Evolutionary conservation across 2,113 vertebrate species (phyloP), one percentile per base, ranked within the genome.

Genomic region (Calyptommatus sinebrachiatus): DNA sequence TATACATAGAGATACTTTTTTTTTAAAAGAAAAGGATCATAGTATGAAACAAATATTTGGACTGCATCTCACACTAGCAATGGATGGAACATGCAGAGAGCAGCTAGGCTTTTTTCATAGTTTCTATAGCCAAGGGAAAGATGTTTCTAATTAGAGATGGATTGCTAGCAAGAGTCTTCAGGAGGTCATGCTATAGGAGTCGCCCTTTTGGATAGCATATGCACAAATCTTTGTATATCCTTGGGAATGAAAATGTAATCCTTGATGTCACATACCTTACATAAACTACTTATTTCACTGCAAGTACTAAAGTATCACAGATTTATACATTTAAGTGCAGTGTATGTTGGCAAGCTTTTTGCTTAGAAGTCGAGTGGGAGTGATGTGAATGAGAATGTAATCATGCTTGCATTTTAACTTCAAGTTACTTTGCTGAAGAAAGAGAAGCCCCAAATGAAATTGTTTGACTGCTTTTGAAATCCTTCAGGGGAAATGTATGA

Each of bases 121-220:
- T 53, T 81, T 16, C 57, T 84, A 21, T 12, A 79, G 35, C 21
- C 21, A 46, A 73, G 76, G 68, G 65, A 71, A 79, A 90, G 87
- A 74, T 89, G 88, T 93, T 94, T 92, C 80, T 83, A 88, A 88
- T 93, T 91, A 93, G 77, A 86, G 1, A 26, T 91, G 86, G 91
- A 73, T 71, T 76, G 73, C 82, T 82, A 70, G 79, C 48, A 83
- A 57, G 28, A 82, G 69, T 80, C 89, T 78, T 78, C 77, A 82
- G 68, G 77, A 85, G 79, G 76, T 90, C 85, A 78, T 57, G 77
- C 75, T 20, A 77, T 87, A 89, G 89, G 83, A 3, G 76, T 76
- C 91, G 67, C 82, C 20, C 66, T 29, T 87, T 91, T 82, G 84
- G 83, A 82, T 68, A 10, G 71, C 65, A 80, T 85, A 26, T 0